Evolutionary conservation across 1,140 invertebrate genomes (phyloP).

Genomic region (Papilio xuthus): DNA sequence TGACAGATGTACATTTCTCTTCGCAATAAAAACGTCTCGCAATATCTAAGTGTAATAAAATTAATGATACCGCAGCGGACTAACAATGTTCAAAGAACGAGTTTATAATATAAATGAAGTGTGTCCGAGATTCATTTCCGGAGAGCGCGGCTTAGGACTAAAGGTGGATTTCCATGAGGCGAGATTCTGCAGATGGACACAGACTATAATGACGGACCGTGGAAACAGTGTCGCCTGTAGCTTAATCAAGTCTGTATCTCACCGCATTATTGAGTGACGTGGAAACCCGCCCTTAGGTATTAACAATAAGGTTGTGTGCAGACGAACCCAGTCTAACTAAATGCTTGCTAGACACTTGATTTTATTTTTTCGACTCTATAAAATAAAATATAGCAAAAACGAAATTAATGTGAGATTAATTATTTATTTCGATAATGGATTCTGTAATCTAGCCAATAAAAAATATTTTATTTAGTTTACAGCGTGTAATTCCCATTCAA

Average conservation of each 20-base stretch:
- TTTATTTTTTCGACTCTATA: neutral
- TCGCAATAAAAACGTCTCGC: constrained; percentile 15
- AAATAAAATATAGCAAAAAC: neutral
- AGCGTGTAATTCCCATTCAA: no score
- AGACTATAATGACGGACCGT: neutral
- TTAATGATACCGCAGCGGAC: neutral
- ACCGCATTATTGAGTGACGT: neutral
- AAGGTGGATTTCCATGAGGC: neutral
- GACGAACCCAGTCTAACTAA: neutral
- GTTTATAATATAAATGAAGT: constrained; percentile 15
- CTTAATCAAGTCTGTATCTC: neutral
- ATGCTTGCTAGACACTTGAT: neutral
- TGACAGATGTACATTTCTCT: neutral
- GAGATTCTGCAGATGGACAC: neutral
- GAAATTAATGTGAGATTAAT: no score
- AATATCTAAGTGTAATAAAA: constrained; percentile 20
- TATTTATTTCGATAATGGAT: no score
- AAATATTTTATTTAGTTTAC: neutral
- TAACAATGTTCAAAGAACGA: constrained; percentile 23
- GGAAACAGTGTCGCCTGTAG: neutral
- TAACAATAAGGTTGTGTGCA: neutral
- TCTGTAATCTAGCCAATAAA: neutral
- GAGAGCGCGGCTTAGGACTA: neutral
- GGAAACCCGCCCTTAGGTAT: neutral
- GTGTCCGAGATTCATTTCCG: constrained; percentile 18